Evolutionary conservation across 2,113 vertebrate genomes (phyloP).

Genomic region (Smithornis capensis): DNA sequence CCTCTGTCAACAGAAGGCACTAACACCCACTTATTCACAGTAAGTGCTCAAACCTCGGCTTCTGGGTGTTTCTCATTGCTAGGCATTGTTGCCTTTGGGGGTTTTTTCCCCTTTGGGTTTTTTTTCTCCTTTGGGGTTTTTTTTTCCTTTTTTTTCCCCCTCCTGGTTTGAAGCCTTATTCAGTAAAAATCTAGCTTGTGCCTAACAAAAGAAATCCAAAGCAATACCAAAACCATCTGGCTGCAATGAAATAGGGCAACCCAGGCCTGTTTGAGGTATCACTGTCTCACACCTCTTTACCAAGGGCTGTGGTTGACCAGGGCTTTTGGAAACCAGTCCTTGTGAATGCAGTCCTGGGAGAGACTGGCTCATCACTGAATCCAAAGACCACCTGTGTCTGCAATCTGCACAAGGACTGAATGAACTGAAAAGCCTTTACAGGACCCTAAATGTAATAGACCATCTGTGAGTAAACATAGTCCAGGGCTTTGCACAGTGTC

Average conservation of each 20-base stretch:
- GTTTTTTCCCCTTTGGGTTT: neutral
- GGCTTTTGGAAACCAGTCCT: neutral
- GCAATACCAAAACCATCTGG: neutral
- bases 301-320: neutral
- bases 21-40: neutral
- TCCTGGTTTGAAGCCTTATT: neutral
- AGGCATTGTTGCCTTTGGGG: neutral
- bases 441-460: neutral
- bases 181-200: neutral
- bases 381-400: neutral
- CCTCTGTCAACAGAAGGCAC: conserved; percentile 23
- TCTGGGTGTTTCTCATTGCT: neutral
- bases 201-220: neutral
- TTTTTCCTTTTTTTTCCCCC: accelerated
- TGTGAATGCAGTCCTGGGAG: neutral
- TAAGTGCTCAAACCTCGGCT: neutral
- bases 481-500: neutral
- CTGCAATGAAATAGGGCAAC: neutral
- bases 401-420: neutral
- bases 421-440: neutral
- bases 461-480: conserved; percentile 43
- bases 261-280: neutral
- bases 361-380: accelerated
- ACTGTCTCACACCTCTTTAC: accelerated
- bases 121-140: accelerated